Percentiles rank a stretch among this genome's conserved stretches.
These are phyloP conservation scores for Antigone vipio DNA, from an alignment of 2,113 vertebrate genomes.

Conservation along the genomic window DNA sequence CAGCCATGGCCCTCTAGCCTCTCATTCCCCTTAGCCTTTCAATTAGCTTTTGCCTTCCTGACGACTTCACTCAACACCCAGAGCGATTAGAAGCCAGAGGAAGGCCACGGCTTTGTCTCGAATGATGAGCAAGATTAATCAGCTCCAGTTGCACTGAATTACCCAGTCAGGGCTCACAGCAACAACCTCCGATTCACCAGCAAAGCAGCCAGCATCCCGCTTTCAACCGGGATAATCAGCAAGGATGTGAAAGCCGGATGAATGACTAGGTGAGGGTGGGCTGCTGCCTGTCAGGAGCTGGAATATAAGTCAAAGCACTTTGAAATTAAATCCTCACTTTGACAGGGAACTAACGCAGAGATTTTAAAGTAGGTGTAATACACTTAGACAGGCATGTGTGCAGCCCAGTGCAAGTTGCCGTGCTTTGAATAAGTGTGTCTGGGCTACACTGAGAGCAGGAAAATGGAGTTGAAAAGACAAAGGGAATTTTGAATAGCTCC, in stretches of 20 bases:
- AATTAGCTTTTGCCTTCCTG: constrained; percentile 42
- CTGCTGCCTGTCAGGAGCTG: constrained; percentile 38
- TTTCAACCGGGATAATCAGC: constrained; percentile 6
- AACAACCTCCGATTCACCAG: neutral
- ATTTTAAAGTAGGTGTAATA: constrained; percentile 53
- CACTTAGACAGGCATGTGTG: constrained; percentile 30
- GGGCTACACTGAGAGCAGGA: neutral
- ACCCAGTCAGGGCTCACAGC: neutral
- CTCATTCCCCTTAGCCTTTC: neutral
- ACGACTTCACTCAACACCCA: constrained; percentile 50
- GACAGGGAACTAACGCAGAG: constrained; percentile 49
- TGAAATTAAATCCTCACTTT: constrained; percentile 59
- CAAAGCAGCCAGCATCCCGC: neutral
- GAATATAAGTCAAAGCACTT: constrained; percentile 38
- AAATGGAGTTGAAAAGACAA: constrained; percentile 35
- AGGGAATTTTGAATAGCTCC: constrained; percentile 43
- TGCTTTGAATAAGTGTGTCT: neutral
- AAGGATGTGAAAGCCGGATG: neutral
- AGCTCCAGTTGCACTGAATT: constrained; percentile 57
- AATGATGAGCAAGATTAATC: constrained; percentile 58
- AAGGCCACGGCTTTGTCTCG: constrained; percentile 42
- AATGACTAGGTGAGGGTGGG: constrained; percentile 52
- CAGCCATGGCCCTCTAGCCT: neutral
- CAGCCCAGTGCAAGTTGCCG: neutral
- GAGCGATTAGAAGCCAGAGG: constrained; percentile 16